phyloP scores from a whole-genome alignment of 2,888 invertebrate species.

The Ichneumoninae sp. region DNA sequence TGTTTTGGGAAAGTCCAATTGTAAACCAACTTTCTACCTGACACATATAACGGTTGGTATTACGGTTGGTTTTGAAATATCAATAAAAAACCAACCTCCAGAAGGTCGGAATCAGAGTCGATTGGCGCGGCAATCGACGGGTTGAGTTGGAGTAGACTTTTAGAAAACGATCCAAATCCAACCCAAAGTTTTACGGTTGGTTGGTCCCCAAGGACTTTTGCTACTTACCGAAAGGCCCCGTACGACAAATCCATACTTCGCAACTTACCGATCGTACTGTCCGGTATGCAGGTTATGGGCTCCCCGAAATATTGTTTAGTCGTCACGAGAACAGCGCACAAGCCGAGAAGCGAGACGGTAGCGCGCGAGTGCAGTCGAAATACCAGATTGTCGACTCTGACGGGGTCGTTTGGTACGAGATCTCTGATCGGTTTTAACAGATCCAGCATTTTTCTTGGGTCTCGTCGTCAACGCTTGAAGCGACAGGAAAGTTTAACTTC shows the following conservation, averaged over 20 bases:
- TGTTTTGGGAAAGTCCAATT: too few species aligned
- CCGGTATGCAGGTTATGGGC: slow-evolving; percentile 79
- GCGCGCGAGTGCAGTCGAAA: slow-evolving; percentile 77
- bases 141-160: too few species aligned
- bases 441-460: slow-evolving; percentile 72
- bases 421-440: slow-evolving; percentile 73
- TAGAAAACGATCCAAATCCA: too few species aligned
- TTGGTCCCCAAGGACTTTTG: not conserved
- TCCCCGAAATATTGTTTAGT: slow-evolving; percentile 80
- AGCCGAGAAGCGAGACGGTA: slow-evolving; percentile 74
- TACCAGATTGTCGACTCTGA: slow-evolving; percentile 69
- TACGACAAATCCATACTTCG: not conserved
- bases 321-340: slow-evolving; percentile 77
- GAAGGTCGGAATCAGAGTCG: too few species aligned
- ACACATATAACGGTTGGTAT: too few species aligned
- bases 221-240: too few species aligned
- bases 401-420: slow-evolving; percentile 70
- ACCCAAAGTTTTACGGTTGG: too few species aligned
- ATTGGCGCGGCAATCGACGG: too few species aligned
- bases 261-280: slow-evolving; percentile 68
- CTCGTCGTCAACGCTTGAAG: not conserved
- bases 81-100: too few species aligned
- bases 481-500: slow-evolving; percentile 10
- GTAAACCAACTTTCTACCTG: too few species aligned
- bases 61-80: too few species aligned